Evolutionary conservation across 2,797 vertebrate species (phyloP).

Genomic region (Spinibarbus caldwelli): DNA sequence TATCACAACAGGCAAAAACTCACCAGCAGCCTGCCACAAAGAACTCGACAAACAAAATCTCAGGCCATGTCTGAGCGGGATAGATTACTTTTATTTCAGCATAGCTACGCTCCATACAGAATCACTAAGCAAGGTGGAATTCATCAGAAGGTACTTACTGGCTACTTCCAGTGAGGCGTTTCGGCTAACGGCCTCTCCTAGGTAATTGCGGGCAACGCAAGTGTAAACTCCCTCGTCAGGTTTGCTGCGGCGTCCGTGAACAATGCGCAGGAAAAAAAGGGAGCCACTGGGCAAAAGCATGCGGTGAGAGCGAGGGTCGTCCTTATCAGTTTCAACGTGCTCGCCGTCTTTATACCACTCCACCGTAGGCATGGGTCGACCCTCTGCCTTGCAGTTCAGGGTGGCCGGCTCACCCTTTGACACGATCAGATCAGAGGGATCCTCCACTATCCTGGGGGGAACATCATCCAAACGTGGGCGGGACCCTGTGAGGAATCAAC

Average conservation of each 20-base stretch:
- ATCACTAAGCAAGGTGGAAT: conserved; percentile 32
- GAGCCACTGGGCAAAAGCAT: conserved; percentile 93
- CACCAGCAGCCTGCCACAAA: conserved; percentile 32
- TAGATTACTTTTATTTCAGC: conserved; percentile 31
- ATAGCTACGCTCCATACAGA: conserved; percentile 20
- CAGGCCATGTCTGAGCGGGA: conserved; percentile 34
- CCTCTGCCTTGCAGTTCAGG: conserved; percentile 92
- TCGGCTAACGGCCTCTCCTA: conserved; percentile 88
- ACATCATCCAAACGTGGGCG: conserved; percentile 82
- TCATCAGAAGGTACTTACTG: conserved; percentile 75
- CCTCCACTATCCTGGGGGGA: conserved; percentile 88
- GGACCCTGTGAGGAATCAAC: conserved; percentile 77
- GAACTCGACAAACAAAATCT: conserved; percentile 24
- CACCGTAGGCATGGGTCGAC: conserved; percentile 83
- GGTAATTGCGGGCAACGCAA: conserved; percentile 92
- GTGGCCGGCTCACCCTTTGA: conserved; percentile 93
- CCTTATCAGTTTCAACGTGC: conserved; percentile 89
- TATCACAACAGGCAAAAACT: conserved; percentile 28
- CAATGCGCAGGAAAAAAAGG: conserved; percentile 94
- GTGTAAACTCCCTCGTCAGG: conserved; percentile 92
- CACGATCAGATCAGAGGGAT: conserved; percentile 90
- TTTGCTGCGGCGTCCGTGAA: conserved; percentile 90
- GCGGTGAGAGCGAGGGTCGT: conserved; percentile 93
- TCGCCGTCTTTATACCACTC: conserved; percentile 97
- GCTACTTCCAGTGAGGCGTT: conserved; percentile 94